These are phyloP conservation scores for Tupaia tana DNA, from an alignment of 2,113 vertebrate species.

Conservation along the genomic window DNA sequence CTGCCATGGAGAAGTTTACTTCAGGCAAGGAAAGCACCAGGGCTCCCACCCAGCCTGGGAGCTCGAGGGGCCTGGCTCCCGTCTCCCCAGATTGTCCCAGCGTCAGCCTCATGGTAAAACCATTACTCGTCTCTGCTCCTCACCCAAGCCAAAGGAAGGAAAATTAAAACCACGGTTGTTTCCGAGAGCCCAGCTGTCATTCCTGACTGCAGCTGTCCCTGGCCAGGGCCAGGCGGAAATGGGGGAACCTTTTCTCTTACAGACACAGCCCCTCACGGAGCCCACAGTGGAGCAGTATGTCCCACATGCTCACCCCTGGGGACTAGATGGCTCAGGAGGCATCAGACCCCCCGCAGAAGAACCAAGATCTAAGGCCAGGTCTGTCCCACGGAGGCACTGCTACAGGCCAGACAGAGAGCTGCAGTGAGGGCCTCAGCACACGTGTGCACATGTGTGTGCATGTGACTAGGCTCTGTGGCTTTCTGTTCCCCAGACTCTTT, in stretches of 20 bases:
- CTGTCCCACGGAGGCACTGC: accelerated
- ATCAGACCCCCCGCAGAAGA: accelerated
- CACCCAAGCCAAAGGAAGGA: neutral
- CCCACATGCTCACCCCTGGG: accelerated
- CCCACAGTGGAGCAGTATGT: neutral
- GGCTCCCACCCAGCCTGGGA: neutral
- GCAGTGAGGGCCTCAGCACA: neutral
- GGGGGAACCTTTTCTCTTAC: neutral
- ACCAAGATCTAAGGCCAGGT: neutral
- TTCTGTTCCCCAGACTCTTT: neutral
- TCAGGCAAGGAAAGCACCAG: neutral
- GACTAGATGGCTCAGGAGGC: neutral
- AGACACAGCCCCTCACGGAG: accelerated
- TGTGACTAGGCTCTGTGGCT: accelerated
- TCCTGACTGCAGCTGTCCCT: neutral
- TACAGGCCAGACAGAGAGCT: neutral
- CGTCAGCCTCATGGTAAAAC: constrained; percentile 25
- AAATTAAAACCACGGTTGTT: constrained; percentile 34
- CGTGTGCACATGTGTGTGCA: accelerated
- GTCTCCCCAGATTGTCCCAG: neutral
- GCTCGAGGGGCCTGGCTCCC: neutral
- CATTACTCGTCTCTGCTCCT: neutral
- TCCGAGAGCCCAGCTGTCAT: neutral
- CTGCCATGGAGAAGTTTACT: neutral
- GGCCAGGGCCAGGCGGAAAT: neutral